These are phyloP conservation scores for Cynopterus brachyotis DNA, from an alignment of 2,113 vertebrate genomes.

Conservation along the genomic window DNA sequence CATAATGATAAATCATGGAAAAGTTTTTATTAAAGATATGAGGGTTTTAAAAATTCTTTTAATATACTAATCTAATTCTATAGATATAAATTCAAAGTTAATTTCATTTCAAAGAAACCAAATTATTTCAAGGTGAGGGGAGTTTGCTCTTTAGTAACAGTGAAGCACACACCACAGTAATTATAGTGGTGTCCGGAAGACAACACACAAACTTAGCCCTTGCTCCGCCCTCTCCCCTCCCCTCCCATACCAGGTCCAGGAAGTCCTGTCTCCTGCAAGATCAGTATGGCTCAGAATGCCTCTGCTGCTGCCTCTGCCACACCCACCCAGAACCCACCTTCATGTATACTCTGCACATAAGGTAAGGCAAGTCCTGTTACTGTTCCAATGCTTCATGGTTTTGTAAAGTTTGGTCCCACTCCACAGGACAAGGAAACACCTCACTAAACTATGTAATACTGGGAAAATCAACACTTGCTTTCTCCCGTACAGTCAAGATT, in stretches of 20 bases:
- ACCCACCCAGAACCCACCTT: not conserved
- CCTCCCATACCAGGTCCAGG: not conserved
- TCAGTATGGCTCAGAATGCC: not conserved
- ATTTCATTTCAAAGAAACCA: not conserved
- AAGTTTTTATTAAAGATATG: not conserved
- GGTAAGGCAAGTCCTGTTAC: not conserved
- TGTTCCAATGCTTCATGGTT: not conserved
- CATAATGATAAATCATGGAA: not conserved
- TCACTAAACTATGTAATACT: not conserved
- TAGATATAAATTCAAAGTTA: constrained; percentile 30
- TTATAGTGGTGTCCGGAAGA: not conserved
- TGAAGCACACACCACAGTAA: not conserved
- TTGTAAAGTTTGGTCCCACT: not conserved
- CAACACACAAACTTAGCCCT: not conserved
- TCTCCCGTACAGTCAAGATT: constrained; percentile 25
- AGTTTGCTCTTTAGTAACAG: not conserved
- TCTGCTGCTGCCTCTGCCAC: not conserved
- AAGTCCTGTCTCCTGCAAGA: not conserved
- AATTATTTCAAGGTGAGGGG: not conserved
- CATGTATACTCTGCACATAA: not conserved
- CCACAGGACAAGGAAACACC: constrained; percentile 7
- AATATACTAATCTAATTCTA: constrained; percentile 12
- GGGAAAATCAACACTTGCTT: constrained; percentile 40
- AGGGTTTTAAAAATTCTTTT: not conserved
- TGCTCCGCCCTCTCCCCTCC: not conserved